Conservation (phyloP, 2,797 vertebrate genomes). For the Eleutherodactylus coqui region DNA sequence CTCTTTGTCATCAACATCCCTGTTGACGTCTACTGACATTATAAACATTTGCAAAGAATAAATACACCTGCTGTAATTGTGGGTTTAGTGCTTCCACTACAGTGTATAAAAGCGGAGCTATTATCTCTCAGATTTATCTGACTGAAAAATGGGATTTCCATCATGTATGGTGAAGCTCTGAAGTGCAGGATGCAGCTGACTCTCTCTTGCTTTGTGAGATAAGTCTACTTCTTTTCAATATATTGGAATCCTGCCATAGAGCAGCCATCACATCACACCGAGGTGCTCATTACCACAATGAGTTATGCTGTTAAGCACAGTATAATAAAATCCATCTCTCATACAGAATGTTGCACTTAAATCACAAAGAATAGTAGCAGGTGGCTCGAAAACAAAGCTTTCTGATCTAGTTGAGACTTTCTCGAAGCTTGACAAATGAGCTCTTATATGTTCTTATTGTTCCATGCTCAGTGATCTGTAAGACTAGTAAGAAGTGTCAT, state of each 20-base stretch:
- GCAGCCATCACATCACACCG: constrained; percentile 16
- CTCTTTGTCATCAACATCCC: background rate
- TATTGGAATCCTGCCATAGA: constrained; percentile 26
- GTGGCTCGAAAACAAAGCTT: constrained; percentile 41
- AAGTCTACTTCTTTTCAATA: constrained; percentile 29
- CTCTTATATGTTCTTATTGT: background rate
- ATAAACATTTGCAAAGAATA: background rate
- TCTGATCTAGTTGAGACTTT: constrained; percentile 8
- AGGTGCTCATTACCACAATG: constrained; percentile 38
- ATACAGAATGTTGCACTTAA: constrained; percentile 22
- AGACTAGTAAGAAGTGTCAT: background rate
- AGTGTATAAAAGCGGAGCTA: background rate
- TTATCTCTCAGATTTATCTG: background rate
- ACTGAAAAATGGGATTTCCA: constrained; percentile 25
- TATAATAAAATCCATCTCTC: constrained; percentile 36
- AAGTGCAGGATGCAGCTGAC: constrained; percentile 50
- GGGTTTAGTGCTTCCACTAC: background rate
- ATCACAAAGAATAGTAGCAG: constrained; percentile 46
- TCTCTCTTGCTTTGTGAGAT: constrained; percentile 9
- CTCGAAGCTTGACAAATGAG: constrained; percentile 12
- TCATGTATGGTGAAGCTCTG: constrained; percentile 4
- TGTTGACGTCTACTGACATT: background rate
- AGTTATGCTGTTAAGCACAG: constrained; percentile 36
- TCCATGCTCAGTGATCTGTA: background rate
- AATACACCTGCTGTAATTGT: background rate